phyloP scores from a whole-genome alignment of 2,797 vertebrate species.

The Mus spretus region DNA sequence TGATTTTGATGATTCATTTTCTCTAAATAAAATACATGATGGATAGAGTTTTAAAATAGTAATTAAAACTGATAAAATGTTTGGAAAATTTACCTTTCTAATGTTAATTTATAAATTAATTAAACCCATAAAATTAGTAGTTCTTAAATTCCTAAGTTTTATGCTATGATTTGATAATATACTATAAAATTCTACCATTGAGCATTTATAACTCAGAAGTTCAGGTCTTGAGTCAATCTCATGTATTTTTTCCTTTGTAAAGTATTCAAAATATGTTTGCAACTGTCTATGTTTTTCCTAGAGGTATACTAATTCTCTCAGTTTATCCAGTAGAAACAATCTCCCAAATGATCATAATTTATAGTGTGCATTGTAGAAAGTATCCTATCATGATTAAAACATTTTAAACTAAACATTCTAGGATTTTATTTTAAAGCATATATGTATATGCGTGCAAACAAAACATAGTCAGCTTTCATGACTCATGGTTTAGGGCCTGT shows the following conservation, averaged over 20 bases:
- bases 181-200: background rate
- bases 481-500: background rate
- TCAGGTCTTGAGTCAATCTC: background rate
- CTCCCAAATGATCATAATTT: background rate
- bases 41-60: background rate
- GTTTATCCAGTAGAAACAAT: background rate
- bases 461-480: background rate
- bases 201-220: constrained; percentile 5
- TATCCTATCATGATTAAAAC: background rate
- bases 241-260: background rate
- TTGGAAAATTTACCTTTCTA: background rate
- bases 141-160: background rate
- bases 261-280: background rate
- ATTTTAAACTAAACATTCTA: background rate
- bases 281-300: background rate
- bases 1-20: background rate
- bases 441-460: background rate
- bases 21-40: background rate
- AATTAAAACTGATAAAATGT: background rate
- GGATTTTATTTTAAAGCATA: background rate
- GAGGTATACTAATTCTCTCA: background rate
- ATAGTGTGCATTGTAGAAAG: background rate
- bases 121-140: background rate
- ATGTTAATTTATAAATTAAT: constrained; percentile 17
- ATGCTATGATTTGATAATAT: background rate